A percentile compares a stretch with the other conserved stretches of the same genome.
These are phyloP conservation scores for Eulemur albifrons DNA, from an alignment of 2,797 vertebrate species.

Conservation along the genomic window DNA sequence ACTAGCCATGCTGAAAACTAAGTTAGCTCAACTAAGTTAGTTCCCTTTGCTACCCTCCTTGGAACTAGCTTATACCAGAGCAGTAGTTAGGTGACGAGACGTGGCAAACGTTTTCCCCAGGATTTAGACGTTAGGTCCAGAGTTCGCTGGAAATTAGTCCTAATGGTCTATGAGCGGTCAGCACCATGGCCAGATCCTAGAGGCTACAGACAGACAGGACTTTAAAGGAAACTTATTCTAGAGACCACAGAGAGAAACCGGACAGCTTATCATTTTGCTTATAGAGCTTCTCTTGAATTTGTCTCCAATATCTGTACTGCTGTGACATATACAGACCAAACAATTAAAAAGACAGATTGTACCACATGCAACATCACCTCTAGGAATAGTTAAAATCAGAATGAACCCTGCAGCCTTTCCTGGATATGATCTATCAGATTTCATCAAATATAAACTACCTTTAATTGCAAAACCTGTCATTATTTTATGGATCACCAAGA, in stretches of 20 bases:
- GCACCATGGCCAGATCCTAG: constrained; percentile 77
- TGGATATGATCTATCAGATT: not conserved
- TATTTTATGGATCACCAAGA: not conserved
- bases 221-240: not conserved
- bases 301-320: not conserved
- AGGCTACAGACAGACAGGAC: not conserved
- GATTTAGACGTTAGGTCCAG: not conserved
- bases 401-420: not conserved
- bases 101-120: not conserved
- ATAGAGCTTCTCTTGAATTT: not conserved
- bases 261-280: not conserved
- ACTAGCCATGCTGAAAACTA: not conserved
- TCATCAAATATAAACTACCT: not conserved
- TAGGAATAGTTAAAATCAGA: not conserved
- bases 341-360: not conserved
- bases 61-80: not conserved
- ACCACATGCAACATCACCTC: not conserved
- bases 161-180: not conserved
- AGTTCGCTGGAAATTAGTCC: not conserved
- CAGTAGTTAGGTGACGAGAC: not conserved
- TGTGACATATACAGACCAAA: not conserved
- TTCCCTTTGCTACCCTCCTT: not conserved
- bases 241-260: not conserved
- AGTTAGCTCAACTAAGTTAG: not conserved
- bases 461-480: not conserved